Percentiles rank a stretch among this genome's conserved stretches.
Evolutionary conservation across 2,888 invertebrate genomes (phyloP).

Genomic region (Cinara cedri): DNA sequence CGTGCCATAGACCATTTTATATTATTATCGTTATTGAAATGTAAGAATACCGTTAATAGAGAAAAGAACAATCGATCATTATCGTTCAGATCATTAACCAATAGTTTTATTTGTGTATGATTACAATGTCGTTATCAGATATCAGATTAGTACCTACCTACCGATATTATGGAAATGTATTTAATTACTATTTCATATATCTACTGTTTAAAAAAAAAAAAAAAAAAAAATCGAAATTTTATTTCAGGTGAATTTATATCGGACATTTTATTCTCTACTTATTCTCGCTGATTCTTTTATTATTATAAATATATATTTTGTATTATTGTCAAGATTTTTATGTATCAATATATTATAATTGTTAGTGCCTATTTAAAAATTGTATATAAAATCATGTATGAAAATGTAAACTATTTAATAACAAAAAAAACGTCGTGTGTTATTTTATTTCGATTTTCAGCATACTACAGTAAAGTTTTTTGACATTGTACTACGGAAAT

Average conservation of each 20-base stretch:
- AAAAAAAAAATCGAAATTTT: no score
- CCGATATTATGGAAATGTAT: no score
- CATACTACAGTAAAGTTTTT: no score
- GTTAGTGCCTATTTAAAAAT: conserved; percentile 5
- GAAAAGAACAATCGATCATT: not conserved
- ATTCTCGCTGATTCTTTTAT: not conserved
- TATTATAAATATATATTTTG: conserved; percentile 4
- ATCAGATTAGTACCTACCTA: no score
- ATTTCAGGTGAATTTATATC: not conserved
- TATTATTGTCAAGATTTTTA: conserved; percentile 25
- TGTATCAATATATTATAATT: not conserved
- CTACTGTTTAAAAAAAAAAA: not conserved
- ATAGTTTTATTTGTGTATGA: not conserved
- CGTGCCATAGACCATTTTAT: conserved; percentile 46
- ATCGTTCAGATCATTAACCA: not conserved
- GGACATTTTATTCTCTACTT: conserved; percentile 2
- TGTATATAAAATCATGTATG: conserved; percentile 45
- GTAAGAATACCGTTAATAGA: not conserved
- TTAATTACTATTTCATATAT: not conserved
- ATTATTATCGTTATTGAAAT: conserved; percentile 11
- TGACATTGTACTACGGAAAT: no score
- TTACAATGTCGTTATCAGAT: no score
- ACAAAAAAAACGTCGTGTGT: conserved; percentile 10
- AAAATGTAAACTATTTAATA: conserved; percentile 43
- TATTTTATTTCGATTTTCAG: not conserved